Evolutionary conservation across 2,888 invertebrate species (phyloP).

Genomic region (Alentia gelatinosa): DNA sequence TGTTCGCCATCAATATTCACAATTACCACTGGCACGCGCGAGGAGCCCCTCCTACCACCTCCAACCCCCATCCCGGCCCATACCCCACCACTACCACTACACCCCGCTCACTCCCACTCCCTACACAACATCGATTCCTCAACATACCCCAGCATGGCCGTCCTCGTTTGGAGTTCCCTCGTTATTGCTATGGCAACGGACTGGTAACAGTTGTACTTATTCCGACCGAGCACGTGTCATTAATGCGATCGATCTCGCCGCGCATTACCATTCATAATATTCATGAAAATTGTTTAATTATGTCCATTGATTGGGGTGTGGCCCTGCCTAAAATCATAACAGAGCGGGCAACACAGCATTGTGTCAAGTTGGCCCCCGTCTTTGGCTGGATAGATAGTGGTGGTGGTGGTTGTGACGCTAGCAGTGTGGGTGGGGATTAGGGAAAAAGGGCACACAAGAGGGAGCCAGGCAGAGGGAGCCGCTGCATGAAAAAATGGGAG

Average conservation of each 20-base stretch:
- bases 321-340: constrained; percentile 46
- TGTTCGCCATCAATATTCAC: constrained; percentile 38
- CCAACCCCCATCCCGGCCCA: not conserved
- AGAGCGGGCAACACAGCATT: not conserved
- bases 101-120: not conserved
- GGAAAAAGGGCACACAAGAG: not conserved
- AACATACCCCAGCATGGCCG: not conserved
- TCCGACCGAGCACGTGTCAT: constrained; percentile 47
- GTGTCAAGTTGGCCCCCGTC: not conserved
- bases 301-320: constrained; percentile 14
- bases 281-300: constrained; percentile 54
- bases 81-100: not conserved
- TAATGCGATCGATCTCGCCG: constrained; percentile 39
- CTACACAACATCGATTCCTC: constrained; percentile 1
- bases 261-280: constrained; percentile 48
- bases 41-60: not conserved
- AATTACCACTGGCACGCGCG: constrained; percentile 12
- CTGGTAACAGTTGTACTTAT: constrained; percentile 41
- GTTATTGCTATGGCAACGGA: constrained; percentile 41
- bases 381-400: not conserved
- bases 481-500: not conserved
- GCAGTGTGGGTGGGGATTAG: not conserved
- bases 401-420: not conserved
- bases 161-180: not conserved
- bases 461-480: not conserved